A percentile compares a stretch with the other conserved stretches of the same genome.
phyloP scores from a whole-genome alignment of 2,888 invertebrate genomes.

The Palloptera scutellata region DNA sequence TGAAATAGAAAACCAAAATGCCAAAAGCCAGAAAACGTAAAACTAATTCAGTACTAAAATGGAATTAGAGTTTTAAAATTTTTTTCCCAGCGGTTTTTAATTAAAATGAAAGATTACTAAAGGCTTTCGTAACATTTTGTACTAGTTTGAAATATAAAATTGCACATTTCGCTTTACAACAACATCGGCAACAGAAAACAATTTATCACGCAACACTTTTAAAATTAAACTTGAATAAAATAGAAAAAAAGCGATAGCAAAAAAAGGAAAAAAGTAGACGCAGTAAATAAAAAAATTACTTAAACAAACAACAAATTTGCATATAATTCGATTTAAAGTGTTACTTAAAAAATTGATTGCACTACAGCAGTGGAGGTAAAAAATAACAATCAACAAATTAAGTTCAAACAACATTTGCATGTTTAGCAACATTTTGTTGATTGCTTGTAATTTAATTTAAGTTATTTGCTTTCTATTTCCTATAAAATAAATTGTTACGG shows the following conservation, averaged over 20 bases:
- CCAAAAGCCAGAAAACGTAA: neutral
- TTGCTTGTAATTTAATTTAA: slow-evolving; percentile 22
- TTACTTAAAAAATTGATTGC: slow-evolving; percentile 8
- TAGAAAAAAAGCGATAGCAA: too few species aligned
- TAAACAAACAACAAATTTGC: slow-evolving; percentile 39
- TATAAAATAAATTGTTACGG: too few species aligned
- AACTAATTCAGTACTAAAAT: slow-evolving; percentile 9
- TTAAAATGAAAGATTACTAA: slow-evolving; percentile 29
- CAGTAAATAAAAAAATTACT: slow-evolving; percentile 27
- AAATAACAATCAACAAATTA: neutral
- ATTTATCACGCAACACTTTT: neutral
- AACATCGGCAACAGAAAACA: neutral
- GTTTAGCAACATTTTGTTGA: slow-evolving; percentile 28
- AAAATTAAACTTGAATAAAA: too few species aligned
- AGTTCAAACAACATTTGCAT: slow-evolving; percentile 30
- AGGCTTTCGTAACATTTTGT: neutral
- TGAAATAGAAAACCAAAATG: neutral
- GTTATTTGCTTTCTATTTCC: too few species aligned
- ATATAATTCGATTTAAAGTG: neutral
- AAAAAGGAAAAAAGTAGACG: neutral
- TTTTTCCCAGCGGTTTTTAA: slow-evolving; percentile 23
- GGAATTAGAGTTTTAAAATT: neutral
- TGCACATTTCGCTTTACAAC: neutral
- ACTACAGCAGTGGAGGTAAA: slow-evolving; percentile 4
- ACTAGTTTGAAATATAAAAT: slow-evolving; percentile 12